Evolutionary conservation across 1,140 invertebrate species (phyloP).

Genomic region (Habropoda laboriosa): DNA sequence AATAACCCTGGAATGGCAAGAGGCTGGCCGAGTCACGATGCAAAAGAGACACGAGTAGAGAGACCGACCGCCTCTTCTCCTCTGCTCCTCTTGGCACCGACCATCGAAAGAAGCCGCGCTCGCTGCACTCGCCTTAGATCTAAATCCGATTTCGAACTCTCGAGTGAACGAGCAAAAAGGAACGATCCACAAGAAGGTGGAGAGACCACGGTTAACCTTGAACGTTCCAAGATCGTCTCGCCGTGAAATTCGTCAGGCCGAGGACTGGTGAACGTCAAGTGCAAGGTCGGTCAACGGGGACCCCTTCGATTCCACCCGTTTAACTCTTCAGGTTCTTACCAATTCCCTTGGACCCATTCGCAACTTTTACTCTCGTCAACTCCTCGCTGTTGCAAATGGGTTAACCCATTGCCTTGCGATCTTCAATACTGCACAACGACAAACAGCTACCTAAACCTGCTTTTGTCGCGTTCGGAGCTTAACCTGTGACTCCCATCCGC

Average conservation of each 20-base stretch:
- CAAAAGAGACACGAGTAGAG: conserved; percentile 35
- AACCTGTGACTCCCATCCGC: too few relatives aligned
- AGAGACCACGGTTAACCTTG: conserved; percentile 48
- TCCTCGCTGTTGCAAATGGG: too few relatives aligned
- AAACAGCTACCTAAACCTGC: too few relatives aligned
- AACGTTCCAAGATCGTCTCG: conserved; percentile 36
- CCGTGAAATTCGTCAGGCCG: conserved; percentile 20
- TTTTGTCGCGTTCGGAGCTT: too few relatives aligned
- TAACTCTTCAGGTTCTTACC: not conserved
- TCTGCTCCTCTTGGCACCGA: conserved; percentile 58
- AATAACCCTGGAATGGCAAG: conserved; percentile 54
- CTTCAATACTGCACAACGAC: too few relatives aligned
- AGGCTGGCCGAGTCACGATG: conserved; percentile 38
- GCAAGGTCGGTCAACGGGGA: conserved; percentile 11
- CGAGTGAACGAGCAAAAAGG: conserved; percentile 47
- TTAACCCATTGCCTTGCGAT: too few relatives aligned
- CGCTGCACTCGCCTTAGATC: conserved; percentile 46
- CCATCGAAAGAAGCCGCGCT: conserved; percentile 43
- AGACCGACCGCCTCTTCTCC: conserved; percentile 11
- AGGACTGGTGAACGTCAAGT: conserved; percentile 14
- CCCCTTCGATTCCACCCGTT: not conserved
- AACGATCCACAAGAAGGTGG: conserved; percentile 40
- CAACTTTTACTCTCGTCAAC: too few relatives aligned
- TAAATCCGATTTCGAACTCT: conserved; percentile 66
- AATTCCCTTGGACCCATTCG: too few relatives aligned